Evolutionary conservation across 2,113 vertebrate species (phyloP).

Genomic region (Protobothrops flavoviridis): DNA sequence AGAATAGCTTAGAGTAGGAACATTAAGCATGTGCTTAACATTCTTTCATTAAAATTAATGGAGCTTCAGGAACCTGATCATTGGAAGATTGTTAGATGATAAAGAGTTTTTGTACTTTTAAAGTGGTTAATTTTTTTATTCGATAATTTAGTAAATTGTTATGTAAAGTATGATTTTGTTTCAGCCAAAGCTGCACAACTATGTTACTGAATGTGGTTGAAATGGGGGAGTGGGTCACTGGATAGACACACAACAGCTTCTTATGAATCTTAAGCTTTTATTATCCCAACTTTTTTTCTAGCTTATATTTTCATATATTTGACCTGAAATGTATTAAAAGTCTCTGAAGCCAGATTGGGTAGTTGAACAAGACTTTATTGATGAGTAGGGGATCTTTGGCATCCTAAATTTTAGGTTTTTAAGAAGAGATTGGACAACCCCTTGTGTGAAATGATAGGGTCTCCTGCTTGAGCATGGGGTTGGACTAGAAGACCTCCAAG

Average conservation of each 20-base stretch:
- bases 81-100: neutral
- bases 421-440: neutral
- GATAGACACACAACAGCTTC: neutral
- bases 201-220: neutral
- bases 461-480: neutral
- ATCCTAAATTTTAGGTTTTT: neutral
- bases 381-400: neutral
- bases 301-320: neutral
- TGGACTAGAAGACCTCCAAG: neutral
- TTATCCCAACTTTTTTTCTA: neutral
- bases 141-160: neutral
- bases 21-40: neutral
- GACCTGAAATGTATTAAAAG: neutral
- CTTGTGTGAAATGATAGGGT: neutral
- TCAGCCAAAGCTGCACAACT: too few species aligned
- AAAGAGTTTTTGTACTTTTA: constrained; percentile 1
- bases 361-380: neutral
- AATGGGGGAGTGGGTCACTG: neutral
- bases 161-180: neutral
- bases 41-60: neutral
- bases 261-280: too few species aligned
- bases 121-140: neutral
- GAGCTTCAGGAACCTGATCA: neutral
- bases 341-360: neutral
- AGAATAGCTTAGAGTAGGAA: neutral